These are phyloP conservation scores for Copidosoma floridanum DNA, from an alignment of 1,140 invertebrate species.

Conservation along the genomic window DNA sequence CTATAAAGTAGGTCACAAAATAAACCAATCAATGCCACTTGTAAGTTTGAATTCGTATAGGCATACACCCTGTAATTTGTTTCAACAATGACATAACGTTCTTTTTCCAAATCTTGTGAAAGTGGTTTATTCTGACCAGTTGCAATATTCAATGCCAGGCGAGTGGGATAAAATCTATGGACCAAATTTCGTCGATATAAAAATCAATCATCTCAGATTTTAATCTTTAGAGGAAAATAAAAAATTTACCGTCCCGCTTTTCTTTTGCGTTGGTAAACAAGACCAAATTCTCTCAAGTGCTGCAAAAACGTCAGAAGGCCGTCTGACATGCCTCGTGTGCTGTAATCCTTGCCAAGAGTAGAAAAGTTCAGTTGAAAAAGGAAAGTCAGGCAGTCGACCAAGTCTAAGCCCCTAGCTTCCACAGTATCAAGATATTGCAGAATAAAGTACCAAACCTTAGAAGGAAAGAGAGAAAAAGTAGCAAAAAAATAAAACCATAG, in stretches of 20 bases:
- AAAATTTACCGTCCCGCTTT: constrained; percentile 51
- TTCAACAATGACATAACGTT: constrained; percentile 92
- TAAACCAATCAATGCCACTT: constrained; percentile 86
- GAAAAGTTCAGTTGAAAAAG: constrained; percentile 96
- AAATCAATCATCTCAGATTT: constrained; percentile 12
- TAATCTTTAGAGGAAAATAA: not conserved
- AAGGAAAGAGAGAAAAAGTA: no score
- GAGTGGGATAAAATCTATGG: constrained; percentile 85
- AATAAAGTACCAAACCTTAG: constrained; percentile 90
- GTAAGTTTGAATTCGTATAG: constrained; percentile 90
- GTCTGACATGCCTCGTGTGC: constrained; percentile 90
- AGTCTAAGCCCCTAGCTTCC: constrained; percentile 76
- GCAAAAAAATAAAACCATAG: constrained; percentile 1
- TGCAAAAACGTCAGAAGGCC: constrained; percentile 88
- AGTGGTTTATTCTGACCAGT: constrained; percentile 63
- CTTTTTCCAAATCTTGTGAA: constrained; percentile 54
- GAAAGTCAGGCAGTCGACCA: constrained; percentile 91
- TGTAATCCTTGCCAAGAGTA: constrained; percentile 94
- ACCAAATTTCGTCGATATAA: constrained; percentile 10
- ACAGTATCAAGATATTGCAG: constrained; percentile 93
- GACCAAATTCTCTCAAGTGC: constrained; percentile 93
- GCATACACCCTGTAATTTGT: constrained; percentile 97
- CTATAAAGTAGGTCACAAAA: constrained; percentile 92
- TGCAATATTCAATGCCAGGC: constrained; percentile 86
- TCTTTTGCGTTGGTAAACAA: constrained; percentile 90